phyloP scores from a whole-genome alignment of 2,113 vertebrate species.

The Periophthalmodon schlosseri region DNA sequence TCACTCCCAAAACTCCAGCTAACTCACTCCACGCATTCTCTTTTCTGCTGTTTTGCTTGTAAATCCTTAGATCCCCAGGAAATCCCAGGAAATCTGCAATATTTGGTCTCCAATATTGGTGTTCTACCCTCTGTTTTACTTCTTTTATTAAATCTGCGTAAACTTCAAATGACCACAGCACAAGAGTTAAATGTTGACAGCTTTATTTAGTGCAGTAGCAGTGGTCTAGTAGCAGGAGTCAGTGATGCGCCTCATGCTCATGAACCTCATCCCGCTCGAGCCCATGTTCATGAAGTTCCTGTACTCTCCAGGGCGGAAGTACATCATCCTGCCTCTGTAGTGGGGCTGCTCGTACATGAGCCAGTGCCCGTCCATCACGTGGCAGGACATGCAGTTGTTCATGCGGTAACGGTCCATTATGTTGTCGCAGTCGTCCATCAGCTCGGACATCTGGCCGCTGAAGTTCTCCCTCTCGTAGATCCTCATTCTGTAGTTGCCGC shows the following conservation, averaged over 20 bases:
- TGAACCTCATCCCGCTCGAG: conserved; percentile 54
- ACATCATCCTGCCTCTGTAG: conserved; percentile 73
- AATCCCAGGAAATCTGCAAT: neutral
- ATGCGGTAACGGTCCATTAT: conserved; percentile 72
- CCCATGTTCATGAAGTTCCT: conserved; percentile 68
- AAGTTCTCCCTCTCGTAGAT: conserved; percentile 80
- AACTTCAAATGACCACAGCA: neutral
- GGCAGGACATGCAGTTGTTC: conserved; percentile 77
- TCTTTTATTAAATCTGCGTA: neutral
- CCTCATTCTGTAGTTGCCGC: conserved; percentile 74
- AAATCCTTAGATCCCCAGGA: too few species aligned
- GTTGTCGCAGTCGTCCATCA: conserved; percentile 75
- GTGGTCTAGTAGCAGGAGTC: conserved; percentile 66
- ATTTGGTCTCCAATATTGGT: neutral
- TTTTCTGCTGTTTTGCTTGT: too few species aligned
- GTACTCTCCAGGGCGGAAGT: conserved; percentile 72
- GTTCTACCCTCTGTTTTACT: too few species aligned
- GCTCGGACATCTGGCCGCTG: conserved; percentile 72
- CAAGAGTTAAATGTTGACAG: conserved; percentile 40
- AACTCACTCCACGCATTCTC: too few species aligned
- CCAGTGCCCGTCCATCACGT: conserved; percentile 81
- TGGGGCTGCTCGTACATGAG: conserved; percentile 75
- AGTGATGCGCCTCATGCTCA: conserved; percentile 72
- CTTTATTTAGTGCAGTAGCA: conserved; percentile 60
- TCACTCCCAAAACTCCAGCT: too few species aligned